Evolutionary conservation across 2,797 vertebrate genomes (phyloP), one percentile per base, ranked within the genome.

Genomic region (Chaenodraco wilsoni): DNA sequence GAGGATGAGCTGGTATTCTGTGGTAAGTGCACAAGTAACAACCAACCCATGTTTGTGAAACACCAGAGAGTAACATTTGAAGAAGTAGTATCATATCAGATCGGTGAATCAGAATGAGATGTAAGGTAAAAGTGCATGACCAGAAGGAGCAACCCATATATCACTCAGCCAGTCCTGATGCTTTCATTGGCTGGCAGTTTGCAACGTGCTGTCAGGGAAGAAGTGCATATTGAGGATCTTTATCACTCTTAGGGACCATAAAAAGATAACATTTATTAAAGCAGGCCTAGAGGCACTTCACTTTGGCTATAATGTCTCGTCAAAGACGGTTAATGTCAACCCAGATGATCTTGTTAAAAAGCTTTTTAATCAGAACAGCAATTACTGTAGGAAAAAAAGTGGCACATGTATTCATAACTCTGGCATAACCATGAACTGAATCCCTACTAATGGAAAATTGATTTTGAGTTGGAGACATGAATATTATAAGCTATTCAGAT

Each of bases 231-330:
- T 8, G 69, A 56, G 4, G 61, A 78, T 76, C 69, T 72, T 46
- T 62, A 76, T 83, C 64, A 59, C 54, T 66, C 33, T 56, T 51
- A 57, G 69, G 61, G 69, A 62, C 63, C 66, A 33, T 68, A 71
- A 80, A 71, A 81, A 63, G 83, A 79, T 83, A 76, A 81, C 73
- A 81, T 76, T 83, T 79, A 86, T 84, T 75, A 76, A 79, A 79
- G 59, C 57, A 1, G n/a, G 76, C 68, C 79, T 49, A 8, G 19
- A 77, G 83, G 77, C 82, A 69, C 75, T 83, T 79, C 50, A 52
- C 71, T 76, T 49, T 17, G 64, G 49, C 66, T 64, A 16, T 82
- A 76, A 83, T 69, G 75, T 83, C 59, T 74, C 54, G 60, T 81
- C 79, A 65, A 21, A 74, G 73, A 75, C 65, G 64, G 50, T 77